These are phyloP conservation scores for Apoda limacodes DNA, from an alignment of 2,888 invertebrate genomes.

Conservation along the genomic window DNA sequence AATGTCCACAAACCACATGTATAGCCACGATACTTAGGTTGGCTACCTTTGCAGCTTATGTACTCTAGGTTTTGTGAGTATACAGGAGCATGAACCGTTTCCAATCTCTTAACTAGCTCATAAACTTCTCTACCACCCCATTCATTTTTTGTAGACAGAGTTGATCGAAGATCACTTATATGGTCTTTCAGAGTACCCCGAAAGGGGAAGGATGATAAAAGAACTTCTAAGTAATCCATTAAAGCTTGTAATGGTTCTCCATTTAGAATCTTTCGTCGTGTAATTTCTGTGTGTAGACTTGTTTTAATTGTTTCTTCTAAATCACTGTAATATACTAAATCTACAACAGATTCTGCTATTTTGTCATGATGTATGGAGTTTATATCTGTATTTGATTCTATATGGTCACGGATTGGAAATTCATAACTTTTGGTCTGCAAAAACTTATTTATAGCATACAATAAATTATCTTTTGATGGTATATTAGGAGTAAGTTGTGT, in stretches of 20 bases:
- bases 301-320: conserved; percentile 88
- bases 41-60: conserved; percentile 86
- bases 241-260: conserved; percentile 81
- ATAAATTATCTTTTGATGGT: conserved; percentile 48
- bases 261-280: conserved; percentile 74
- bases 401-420: conserved; percentile 36
- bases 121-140: conserved; percentile 73
- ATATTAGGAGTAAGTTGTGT: conserved; percentile 46
- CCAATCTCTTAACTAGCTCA: conserved; percentile 63
- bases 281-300: conserved; percentile 86
- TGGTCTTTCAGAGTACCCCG: conserved; percentile 74
- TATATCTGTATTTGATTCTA: conserved; percentile 23
- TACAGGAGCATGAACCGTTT: conserved; percentile 66
- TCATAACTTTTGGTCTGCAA: conserved; percentile 57
- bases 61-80: conserved; percentile 70
- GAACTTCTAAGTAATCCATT: conserved; percentile 76
- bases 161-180: conserved; percentile 71
- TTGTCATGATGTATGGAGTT: conserved; percentile 29
- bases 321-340: conserved; percentile 86
- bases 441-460: conserved; percentile 64
- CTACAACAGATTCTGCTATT: conserved; percentile 29
- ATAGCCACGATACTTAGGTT: conserved; percentile 82
- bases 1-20: conserved; percentile 96
- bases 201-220: conserved; percentile 85
- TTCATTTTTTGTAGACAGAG: conserved; percentile 51